Evolutionary conservation across 1,140 invertebrate species (phyloP).

Genomic region (Telenomus remus): DNA sequence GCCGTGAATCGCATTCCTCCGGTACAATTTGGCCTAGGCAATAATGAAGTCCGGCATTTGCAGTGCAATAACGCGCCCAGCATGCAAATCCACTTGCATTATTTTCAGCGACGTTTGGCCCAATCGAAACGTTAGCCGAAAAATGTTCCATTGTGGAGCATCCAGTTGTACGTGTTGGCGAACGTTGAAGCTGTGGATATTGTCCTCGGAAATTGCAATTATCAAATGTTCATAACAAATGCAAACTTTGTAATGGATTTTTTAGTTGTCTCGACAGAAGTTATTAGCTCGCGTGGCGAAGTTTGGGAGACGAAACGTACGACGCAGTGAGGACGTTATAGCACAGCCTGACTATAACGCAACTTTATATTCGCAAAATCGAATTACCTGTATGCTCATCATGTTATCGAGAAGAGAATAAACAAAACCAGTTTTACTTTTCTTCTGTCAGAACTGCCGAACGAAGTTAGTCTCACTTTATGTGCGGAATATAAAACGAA

Average conservation of each 20-base stretch:
- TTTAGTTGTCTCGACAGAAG: conserved; percentile 8
- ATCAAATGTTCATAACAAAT: background rate
- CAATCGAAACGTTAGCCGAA: conserved; percentile 25
- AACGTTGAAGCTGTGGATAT: background rate
- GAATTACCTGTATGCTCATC: conserved; percentile 21
- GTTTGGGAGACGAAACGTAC: background rate
- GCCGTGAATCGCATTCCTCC: conserved; percentile 40
- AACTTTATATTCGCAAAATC: conserved; percentile 27
- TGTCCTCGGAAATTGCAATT: background rate
- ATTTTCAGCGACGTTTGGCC: conserved; percentile 61
- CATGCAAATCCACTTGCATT: conserved; percentile 66
- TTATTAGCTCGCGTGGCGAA: conserved; percentile 25
- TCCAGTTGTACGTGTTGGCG: conserved; percentile 1
- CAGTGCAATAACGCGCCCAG: conserved; percentile 61
- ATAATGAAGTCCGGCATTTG: conserved; percentile 60
- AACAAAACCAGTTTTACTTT: background rate
- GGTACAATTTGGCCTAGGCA: conserved; percentile 30
- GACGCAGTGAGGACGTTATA: no score
- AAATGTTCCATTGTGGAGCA: conserved; percentile 26
- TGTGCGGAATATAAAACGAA: no score
- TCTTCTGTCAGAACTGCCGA: background rate
- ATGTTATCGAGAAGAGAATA: conserved; percentile 4
- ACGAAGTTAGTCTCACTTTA: background rate
- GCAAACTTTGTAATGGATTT: conserved; percentile 9
- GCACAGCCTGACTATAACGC: conserved; percentile 6